These are phyloP conservation scores for Glaucopsyche alexis DNA, from an alignment of 2,888 invertebrate species.

Conservation along the genomic window DNA sequence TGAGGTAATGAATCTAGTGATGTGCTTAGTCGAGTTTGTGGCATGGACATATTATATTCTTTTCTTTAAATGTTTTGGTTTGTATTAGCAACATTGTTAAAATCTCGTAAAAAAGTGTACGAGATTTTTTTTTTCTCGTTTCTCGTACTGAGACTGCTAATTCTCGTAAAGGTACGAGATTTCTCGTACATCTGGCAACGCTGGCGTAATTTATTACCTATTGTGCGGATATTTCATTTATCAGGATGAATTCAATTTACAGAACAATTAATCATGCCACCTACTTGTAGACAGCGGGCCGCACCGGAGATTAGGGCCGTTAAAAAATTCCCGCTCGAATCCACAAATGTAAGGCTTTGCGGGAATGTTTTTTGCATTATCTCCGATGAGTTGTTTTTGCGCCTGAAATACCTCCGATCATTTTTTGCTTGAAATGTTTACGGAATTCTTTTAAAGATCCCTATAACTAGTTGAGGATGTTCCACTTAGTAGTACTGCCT, in stretches of 20 bases:
- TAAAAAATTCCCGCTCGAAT: slow-evolving; percentile 34
- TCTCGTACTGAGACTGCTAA: too few species aligned
- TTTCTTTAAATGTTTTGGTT: too few species aligned
- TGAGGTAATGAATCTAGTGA: too few species aligned
- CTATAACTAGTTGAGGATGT: too few species aligned
- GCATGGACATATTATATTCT: too few species aligned
- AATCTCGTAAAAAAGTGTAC: too few species aligned
- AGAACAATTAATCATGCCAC: slow-evolving; percentile 79
- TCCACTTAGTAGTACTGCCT: too few species aligned
- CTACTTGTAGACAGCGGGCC: slow-evolving; percentile 73
- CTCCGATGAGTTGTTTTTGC: slow-evolving; percentile 5
- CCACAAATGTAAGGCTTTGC: slow-evolving; percentile 12
- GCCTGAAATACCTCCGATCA: background rate
- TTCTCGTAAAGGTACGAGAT: too few species aligned
- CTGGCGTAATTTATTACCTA: slow-evolving; percentile 80
- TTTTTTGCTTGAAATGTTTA: slow-evolving; percentile 2
- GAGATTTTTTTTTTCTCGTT: too few species aligned
- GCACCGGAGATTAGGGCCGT: slow-evolving; percentile 44
- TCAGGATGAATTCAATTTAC: slow-evolving; percentile 80
- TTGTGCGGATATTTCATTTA: slow-evolving; percentile 80
- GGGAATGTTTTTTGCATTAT: background rate
- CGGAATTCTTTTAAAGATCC: background rate
- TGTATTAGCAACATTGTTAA: too few species aligned
- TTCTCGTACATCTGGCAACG: too few species aligned
- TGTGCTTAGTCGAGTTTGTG: too few species aligned